Evolutionary conservation across 2,888 invertebrate species (phyloP).

Genomic region (Harpagoxenus sublaevis): DNA sequence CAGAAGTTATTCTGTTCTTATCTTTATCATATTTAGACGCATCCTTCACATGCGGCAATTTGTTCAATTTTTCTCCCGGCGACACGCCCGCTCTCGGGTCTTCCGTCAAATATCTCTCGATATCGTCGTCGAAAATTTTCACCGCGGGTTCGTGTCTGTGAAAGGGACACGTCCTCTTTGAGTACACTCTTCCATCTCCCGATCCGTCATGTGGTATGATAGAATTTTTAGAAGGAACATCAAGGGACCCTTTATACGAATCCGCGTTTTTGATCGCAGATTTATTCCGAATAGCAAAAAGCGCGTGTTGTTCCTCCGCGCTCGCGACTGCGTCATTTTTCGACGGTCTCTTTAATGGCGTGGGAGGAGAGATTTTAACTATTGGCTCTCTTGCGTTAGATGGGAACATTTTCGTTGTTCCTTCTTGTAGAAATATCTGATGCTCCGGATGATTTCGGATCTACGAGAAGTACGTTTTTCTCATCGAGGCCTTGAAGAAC

Average conservation of each 20-base stretch:
- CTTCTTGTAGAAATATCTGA: not conserved
- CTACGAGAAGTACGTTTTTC: slow-evolving; percentile 43
- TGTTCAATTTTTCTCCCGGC: slow-evolving; percentile 21
- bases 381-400: slow-evolving; percentile 14
- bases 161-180: slow-evolving; percentile 64
- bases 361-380: slow-evolving; percentile 64
- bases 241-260: not conserved
- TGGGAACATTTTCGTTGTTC: not conserved
- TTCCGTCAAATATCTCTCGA: slow-evolving; percentile 61
- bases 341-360: slow-evolving; percentile 36
- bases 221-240: slow-evolving; percentile 34
- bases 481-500: slow-evolving; percentile 10
- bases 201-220: slow-evolving; percentile 35
- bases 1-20: not conserved
- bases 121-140: slow-evolving; percentile 69
- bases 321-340: not conserved
- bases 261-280: not conserved
- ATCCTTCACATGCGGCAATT: slow-evolving; percentile 28
- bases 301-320: slow-evolving; percentile 1
- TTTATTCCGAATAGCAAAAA: slow-evolving; percentile 20
- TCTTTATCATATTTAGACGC: slow-evolving; percentile 11
- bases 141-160: slow-evolving; percentile 61
- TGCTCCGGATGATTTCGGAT: not conserved
- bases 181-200: slow-evolving; percentile 51
- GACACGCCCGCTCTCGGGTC: slow-evolving; percentile 39